Evolutionary conservation across 2,113 vertebrate genomes (phyloP).

Genomic region (Odocoileus hemionus): DNA sequence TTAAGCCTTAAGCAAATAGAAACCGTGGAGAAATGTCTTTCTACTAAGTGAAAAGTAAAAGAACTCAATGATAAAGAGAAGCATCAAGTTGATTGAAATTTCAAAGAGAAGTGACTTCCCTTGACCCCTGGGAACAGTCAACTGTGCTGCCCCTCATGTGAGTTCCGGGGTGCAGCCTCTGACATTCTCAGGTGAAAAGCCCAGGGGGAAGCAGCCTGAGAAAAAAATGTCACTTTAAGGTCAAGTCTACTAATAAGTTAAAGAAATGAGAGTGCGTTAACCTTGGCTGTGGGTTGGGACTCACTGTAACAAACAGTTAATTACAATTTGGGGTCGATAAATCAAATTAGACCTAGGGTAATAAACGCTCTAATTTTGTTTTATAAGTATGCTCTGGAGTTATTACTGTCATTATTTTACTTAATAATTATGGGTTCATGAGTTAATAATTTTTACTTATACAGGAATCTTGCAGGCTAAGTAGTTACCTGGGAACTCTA

Average conservation of each 20-base stretch:
- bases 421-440: conserved; percentile 1
- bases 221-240: neutral
- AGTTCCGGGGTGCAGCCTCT: too few species aligned
- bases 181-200: neutral
- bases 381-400: conserved; percentile 30
- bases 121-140: neutral
- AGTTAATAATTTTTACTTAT: conserved; percentile 19
- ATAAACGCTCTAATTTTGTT: conserved; percentile 33
- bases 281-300: neutral
- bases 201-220: neutral
- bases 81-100: neutral
- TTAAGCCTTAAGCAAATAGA: neutral
- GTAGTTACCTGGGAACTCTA: neutral
- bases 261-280: neutral
- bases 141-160: fast-evolving
- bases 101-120: neutral
- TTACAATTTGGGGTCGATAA: neutral
- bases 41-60: neutral
- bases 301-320: neutral
- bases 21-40: neutral
- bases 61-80: neutral
- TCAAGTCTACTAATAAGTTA: neutral
- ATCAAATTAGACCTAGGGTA: neutral
- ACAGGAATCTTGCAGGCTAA: neutral
- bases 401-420: conserved; percentile 36